A percentile compares a stretch with the other conserved stretches of the same genome.
Conservation (phyloP, 2,797 vertebrate genomes). For the Epinephelus awoara region DNA sequence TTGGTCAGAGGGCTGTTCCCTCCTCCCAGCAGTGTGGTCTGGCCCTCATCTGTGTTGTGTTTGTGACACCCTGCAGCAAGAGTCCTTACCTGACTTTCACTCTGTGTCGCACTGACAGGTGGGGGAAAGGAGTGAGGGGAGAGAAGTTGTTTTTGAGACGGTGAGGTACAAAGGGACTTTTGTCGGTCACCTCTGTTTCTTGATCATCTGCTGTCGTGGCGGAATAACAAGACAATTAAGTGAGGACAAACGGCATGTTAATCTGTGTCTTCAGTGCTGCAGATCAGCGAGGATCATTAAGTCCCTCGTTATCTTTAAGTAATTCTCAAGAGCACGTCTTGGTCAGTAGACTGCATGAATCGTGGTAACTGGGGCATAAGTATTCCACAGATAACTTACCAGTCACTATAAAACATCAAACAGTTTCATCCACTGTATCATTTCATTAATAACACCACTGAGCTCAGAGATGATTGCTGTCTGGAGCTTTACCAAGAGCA, state of each 20-base stretch:
- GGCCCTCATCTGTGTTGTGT: conserved; percentile 56
- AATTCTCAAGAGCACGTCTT: conserved; percentile 49
- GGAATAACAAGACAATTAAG: conserved; percentile 73
- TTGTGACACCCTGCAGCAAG: conserved; percentile 60
- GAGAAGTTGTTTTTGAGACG: conserved; percentile 55
- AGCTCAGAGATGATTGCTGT: conserved; percentile 14
- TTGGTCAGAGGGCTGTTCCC: conserved; percentile 76
- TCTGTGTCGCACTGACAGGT: conserved; percentile 57
- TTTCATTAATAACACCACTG: neutral
- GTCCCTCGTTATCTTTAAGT: conserved; percentile 58
- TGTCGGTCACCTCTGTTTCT: conserved; percentile 67
- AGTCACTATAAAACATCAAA: conserved; percentile 34
- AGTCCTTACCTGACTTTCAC: conserved; percentile 70
- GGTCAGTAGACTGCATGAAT: conserved; percentile 32
- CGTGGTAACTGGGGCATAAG: conserved; percentile 20
- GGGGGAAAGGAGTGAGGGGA: conserved; percentile 31
- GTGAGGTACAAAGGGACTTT: conserved; percentile 67
- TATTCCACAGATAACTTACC: conserved; percentile 36
- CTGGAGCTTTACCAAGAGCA: conserved; percentile 14
- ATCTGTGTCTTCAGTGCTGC: conserved; percentile 61
- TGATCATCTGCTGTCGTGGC: conserved; percentile 58
- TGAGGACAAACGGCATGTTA: conserved; percentile 66
- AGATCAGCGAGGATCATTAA: conserved; percentile 66
- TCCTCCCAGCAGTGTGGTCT: conserved; percentile 60
- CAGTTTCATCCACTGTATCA: conserved; percentile 5